A percentile compares a stretch with the other conserved stretches of the same genome.
Conservation (phyloP, 64 coral and sea anemone genomes). For the Platygyra sinensis region DNA sequence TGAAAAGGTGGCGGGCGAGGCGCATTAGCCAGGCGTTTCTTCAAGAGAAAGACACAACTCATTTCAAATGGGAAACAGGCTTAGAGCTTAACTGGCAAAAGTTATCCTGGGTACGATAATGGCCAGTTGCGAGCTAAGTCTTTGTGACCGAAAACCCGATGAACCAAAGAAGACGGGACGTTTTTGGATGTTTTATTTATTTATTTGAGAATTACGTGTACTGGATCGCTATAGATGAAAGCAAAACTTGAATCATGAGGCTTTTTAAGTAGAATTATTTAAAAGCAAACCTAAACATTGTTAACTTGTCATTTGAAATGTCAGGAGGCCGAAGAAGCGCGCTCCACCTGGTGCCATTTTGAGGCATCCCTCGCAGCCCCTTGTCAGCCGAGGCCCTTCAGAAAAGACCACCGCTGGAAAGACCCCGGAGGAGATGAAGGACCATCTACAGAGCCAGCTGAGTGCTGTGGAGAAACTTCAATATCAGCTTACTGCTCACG, state of each 20-base stretch:
- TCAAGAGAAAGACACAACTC: slow-evolving; percentile 88
- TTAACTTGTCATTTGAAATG: neutral
- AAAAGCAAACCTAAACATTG: neutral
- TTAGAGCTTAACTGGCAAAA: slow-evolving; percentile 84
- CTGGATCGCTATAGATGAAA: too few species aligned
- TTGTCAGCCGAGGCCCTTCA: neutral
- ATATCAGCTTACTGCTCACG: slow-evolving; percentile 90
- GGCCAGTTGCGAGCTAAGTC: neutral
- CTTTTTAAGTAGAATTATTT: neutral
- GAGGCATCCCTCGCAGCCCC: neutral
- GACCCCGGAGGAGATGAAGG: slow-evolving; percentile 60
- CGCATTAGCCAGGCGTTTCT: slow-evolving; percentile 71
- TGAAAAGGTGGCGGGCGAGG: slow-evolving; percentile 74
- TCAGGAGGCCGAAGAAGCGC: slow-evolving; percentile 4
- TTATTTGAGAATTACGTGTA: too few species aligned
- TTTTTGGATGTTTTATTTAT: too few species aligned
- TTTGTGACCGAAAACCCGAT: neutral
- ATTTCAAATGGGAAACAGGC: slow-evolving; percentile 96
- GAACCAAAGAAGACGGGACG: neutral
- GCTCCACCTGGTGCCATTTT: neutral
- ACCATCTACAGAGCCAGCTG: slow-evolving; percentile 71
- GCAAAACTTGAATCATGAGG: neutral
- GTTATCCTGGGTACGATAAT: slow-evolving; percentile 35
- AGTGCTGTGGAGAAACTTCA: slow-evolving; percentile 88
- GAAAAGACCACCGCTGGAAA: slow-evolving; percentile 25